Evolutionary conservation across 2,797 vertebrate genomes (phyloP).

Genomic region (Amphiprion clarkii): DNA sequence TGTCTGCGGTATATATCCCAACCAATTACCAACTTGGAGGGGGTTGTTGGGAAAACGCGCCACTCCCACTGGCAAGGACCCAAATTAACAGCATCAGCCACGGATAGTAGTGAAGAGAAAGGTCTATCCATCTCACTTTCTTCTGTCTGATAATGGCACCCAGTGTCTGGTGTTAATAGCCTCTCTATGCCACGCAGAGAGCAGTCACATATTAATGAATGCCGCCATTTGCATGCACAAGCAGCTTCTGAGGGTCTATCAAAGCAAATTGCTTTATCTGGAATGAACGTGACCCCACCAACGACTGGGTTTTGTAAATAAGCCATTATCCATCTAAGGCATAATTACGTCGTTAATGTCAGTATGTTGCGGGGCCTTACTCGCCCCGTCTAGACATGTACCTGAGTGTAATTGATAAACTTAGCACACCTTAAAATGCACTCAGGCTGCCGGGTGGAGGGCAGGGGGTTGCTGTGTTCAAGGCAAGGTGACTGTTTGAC

Average conservation of each 20-base stretch:
- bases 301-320: slow-evolving; percentile 79
- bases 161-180: slow-evolving; percentile 69
- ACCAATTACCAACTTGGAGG: slow-evolving; percentile 69
- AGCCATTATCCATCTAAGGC: slow-evolving; percentile 74
- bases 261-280: slow-evolving; percentile 79
- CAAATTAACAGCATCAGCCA: slow-evolving; percentile 71
- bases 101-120: slow-evolving; percentile 44
- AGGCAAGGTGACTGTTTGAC: background rate
- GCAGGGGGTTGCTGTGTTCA: background rate
- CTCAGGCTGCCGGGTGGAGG: background rate
- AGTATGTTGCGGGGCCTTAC: slow-evolving; percentile 32
- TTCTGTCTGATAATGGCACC: slow-evolving; percentile 63
- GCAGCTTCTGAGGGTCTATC: slow-evolving; percentile 76
- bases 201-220: slow-evolving; percentile 75
- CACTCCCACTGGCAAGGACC: slow-evolving; percentile 69
- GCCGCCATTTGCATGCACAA: slow-evolving; percentile 76
- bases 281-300: slow-evolving; percentile 68
- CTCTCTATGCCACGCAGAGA: slow-evolving; percentile 58
- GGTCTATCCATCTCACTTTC: slow-evolving; percentile 74
- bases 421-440: slow-evolving; percentile 24
- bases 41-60: slow-evolving; percentile 65
- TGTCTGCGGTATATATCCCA: slow-evolving; percentile 45
- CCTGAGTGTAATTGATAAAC: slow-evolving; percentile 61
- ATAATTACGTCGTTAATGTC: slow-evolving; percentile 78
- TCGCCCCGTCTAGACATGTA: slow-evolving; percentile 34